These are phyloP conservation scores for Cardiocondyla obscurior DNA, from an alignment of 1,140 invertebrate genomes.

Conservation along the genomic window DNA sequence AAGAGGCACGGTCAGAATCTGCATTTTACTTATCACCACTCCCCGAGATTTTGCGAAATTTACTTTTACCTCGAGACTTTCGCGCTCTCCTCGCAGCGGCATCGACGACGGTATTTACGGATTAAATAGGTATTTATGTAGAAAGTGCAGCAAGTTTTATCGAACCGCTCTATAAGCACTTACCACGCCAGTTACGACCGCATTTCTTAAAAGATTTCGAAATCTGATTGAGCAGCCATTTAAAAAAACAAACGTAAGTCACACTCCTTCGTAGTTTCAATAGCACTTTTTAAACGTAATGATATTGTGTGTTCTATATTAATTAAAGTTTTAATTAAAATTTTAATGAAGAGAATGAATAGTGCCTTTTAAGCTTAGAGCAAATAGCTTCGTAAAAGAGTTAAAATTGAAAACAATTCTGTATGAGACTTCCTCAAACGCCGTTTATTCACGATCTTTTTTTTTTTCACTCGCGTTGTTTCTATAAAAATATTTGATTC, in stretches of 20 bases:
- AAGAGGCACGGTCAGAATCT: slow-evolving; percentile 10
- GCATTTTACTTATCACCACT: slow-evolving; percentile 15
- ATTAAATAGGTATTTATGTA: slow-evolving; percentile 30
- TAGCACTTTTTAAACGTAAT: neutral
- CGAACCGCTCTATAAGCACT: neutral
- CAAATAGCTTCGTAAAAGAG: neutral
- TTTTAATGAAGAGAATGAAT: neutral
- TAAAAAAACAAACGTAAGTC: neutral
- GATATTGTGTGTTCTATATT: neutral
- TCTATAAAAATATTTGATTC: slow-evolving; percentile 18
- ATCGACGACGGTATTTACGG: slow-evolving; percentile 4
- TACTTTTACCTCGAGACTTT: neutral
- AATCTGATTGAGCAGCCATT: neutral
- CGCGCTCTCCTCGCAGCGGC: neutral
- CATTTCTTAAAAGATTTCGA: neutral
- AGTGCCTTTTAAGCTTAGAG: neutral
- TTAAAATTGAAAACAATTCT: too few relatives aligned
- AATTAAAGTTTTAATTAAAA: slow-evolving; percentile 2
- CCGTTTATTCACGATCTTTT: neutral
- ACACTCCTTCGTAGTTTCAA: neutral
- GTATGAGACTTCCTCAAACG: too few relatives aligned
- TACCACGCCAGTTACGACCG: neutral
- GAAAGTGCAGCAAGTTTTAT: neutral
- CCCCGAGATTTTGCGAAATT: slow-evolving; percentile 26
- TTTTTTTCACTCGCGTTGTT: neutral